phyloP scores from a whole-genome alignment of 1,140 invertebrate genomes.

The Drosophila pallidifrons region DNA sequence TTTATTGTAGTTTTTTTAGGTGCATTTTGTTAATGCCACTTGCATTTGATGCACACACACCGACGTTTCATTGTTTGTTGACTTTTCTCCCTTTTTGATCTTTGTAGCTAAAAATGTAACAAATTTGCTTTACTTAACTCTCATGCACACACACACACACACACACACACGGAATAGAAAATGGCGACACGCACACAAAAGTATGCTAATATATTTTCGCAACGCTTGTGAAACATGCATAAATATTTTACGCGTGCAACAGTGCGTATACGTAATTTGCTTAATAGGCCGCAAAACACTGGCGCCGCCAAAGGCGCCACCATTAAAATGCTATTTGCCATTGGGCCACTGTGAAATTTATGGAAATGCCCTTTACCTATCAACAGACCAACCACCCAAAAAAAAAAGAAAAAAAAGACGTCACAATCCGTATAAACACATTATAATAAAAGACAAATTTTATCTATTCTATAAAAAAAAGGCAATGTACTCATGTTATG shows the following conservation, averaged over 20 bases:
- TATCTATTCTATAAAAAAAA: slow-evolving; percentile 2
- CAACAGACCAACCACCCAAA: neutral
- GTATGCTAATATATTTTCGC: slow-evolving; percentile 75
- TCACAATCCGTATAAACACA: slow-evolving; percentile 20
- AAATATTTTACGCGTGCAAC: slow-evolving; percentile 77
- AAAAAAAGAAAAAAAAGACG: neutral
- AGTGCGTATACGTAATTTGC: slow-evolving; percentile 78
- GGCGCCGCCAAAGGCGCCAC: slow-evolving; percentile 53
- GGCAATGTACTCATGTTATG: neutral
- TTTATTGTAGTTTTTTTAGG: slow-evolving; percentile 2
- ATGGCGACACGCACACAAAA: slow-evolving; percentile 50
- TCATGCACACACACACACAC: neutral
- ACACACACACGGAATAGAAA: slow-evolving; percentile 11
- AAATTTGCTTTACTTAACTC: slow-evolving; percentile 9
- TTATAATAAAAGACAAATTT: slow-evolving; percentile 24
- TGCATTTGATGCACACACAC: slow-evolving; percentile 39
- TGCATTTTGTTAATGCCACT: slow-evolving; percentile 37
- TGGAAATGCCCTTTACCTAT: slow-evolving; percentile 24
- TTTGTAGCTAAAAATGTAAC: slow-evolving; percentile 26
- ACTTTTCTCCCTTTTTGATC: slow-evolving; percentile 2
- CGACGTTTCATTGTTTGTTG: slow-evolving; percentile 40
- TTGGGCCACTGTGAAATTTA: slow-evolving; percentile 32
- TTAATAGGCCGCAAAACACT: slow-evolving; percentile 72
- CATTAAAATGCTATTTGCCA: slow-evolving; percentile 42
- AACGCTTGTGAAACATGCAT: slow-evolving; percentile 57